Evolutionary conservation across 2,888 invertebrate genomes (phyloP).

Genomic region (Petrolisthes cinctipes): DNA sequence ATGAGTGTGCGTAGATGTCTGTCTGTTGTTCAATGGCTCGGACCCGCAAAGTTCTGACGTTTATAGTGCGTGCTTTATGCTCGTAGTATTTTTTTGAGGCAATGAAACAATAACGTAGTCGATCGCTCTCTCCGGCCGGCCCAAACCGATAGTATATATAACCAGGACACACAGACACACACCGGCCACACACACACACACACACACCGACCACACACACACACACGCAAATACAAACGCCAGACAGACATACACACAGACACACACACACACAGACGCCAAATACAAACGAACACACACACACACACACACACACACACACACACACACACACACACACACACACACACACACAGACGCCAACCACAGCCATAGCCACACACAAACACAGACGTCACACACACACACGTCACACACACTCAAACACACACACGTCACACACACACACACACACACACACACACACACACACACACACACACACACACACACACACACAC

Average conservation of each 20-base stretch:
- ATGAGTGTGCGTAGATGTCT: slow-evolving; percentile 12
- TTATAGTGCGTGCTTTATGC: slow-evolving; percentile 5
- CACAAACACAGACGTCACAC: no score
- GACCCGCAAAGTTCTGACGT: neutral
- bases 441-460: no score
- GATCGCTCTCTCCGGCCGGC: neutral
- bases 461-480: no score
- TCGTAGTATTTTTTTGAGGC: slow-evolving; percentile 11
- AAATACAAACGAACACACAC: neutral
- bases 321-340: neutral
- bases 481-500: no score
- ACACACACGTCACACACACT: no score
- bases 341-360: no score
- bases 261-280: neutral
- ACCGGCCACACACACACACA: neutral
- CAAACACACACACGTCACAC: no score
- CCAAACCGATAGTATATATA: neutral
- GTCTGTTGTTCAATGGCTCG: slow-evolving; percentile 6
- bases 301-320: no score
- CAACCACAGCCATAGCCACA: no score
- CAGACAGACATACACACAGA: neutral
- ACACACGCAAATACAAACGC: neutral
- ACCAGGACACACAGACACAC: neutral
- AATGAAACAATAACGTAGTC: slow-evolving; percentile 5
- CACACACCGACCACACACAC: neutral